These are phyloP conservation scores for Aphelinus atriplicis DNA, from an alignment of 1,140 invertebrate genomes.

Conservation along the genomic window DNA sequence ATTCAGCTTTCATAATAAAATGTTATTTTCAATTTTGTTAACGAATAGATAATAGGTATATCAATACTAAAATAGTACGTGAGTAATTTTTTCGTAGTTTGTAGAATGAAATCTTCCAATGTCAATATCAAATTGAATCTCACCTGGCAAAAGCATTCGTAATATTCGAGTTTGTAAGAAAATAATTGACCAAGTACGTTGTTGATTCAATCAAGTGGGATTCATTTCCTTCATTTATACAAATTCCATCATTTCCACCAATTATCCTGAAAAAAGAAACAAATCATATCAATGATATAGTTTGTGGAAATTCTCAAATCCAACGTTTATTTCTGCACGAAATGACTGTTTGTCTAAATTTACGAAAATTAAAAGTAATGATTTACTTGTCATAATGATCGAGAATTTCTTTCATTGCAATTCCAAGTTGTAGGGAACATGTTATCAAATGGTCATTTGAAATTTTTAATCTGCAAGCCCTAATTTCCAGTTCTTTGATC, in stretches of 20 bases:
- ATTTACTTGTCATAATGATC: slow-evolving; percentile 79
- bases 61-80: no score
- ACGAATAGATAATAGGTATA: no score
- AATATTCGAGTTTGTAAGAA: slow-evolving; percentile 68
- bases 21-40: slow-evolving; percentile 23
- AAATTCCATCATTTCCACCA: slow-evolving; percentile 78
- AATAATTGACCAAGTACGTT: slow-evolving; percentile 72
- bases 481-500: slow-evolving; percentile 78
- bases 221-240: slow-evolving; percentile 81
- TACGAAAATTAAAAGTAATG: not conserved
- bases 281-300: no score
- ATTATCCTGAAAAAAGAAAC: slow-evolving; percentile 75
- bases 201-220: slow-evolving; percentile 79
- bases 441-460: slow-evolving; percentile 76
- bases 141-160: slow-evolving; percentile 68
- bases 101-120: no score
- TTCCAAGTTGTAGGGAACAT: slow-evolving; percentile 74
- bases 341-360: no score
- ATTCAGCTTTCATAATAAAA: no score
- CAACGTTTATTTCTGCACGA: not conserved
- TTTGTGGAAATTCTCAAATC: no score
- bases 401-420: slow-evolving; percentile 77
- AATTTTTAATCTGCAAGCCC: slow-evolving; percentile 75
- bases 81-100: no score
- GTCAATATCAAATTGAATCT: slow-evolving; percentile 33